Percentiles rank a stretch among this genome's conserved stretches.
Conservation (phyloP, 92 coral and sea anemone species). For the Phymanthus crucifer region DNA sequence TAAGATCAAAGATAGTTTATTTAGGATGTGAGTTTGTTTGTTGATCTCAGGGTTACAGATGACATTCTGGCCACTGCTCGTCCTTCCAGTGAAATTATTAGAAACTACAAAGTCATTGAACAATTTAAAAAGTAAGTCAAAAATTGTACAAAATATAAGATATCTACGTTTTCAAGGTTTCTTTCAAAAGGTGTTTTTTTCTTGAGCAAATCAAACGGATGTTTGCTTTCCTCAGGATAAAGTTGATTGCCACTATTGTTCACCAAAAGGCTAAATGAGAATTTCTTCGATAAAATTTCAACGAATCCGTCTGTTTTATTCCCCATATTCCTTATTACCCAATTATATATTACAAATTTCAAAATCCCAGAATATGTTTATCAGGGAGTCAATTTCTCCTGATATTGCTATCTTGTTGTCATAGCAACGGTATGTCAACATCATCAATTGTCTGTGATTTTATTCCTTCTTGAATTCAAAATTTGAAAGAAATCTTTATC, state of each 20-base stretch:
- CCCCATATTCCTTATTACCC: neutral
- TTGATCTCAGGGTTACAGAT: constrained; percentile 68
- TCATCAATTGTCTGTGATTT: neutral
- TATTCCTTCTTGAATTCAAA: neutral
- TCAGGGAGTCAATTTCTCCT: neutral
- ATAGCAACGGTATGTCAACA: neutral
- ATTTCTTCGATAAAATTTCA: neutral
- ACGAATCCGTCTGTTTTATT: neutral
- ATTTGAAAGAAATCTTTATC: too few species aligned
- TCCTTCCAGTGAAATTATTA: constrained; percentile 82
- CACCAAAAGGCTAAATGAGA: too few species aligned
- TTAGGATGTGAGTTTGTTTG: neutral
- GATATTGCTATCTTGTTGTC: neutral
- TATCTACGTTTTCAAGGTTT: neutral
- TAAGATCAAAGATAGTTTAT: neutral
- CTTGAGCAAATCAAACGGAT: neutral
- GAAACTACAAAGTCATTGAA: constrained; percentile 61
- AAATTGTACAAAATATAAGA: neutral
- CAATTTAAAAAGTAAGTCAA: constrained; percentile 70
- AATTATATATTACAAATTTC: neutral
- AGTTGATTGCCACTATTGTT: too few species aligned
- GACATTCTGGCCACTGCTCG: constrained; percentile 91
- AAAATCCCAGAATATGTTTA: neutral
- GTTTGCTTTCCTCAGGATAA: neutral
- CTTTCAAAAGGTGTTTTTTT: neutral